These are phyloP conservation scores for Catostomus latipinnis DNA, from an alignment of 2,797 vertebrate species.

Conservation along the genomic window DNA sequence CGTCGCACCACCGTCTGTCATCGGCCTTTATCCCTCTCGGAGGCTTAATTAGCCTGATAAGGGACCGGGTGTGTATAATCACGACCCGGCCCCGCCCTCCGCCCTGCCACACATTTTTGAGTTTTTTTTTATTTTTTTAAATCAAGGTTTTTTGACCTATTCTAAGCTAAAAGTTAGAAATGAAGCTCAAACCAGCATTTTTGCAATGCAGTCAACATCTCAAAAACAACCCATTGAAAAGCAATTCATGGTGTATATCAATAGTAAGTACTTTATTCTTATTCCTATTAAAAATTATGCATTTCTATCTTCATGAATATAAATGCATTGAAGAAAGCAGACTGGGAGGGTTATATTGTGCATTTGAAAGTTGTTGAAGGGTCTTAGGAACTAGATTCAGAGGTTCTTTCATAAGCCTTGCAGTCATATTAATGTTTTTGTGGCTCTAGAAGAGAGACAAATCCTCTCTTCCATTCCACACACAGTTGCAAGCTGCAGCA, in stretches of 20 bases:
- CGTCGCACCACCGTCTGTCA: too few species aligned
- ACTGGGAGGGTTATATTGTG: neutral
- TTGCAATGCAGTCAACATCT: neutral
- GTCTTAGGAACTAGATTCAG: constrained; percentile 5
- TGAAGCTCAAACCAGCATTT: neutral
- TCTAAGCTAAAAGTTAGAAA: neutral
- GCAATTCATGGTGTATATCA: constrained; percentile 1
- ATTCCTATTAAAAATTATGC: neutral
- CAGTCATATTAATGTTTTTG: neutral
- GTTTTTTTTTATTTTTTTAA: neutral
- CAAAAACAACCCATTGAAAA: constrained; percentile 5
- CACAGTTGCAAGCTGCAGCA: neutral
- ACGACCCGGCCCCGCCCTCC: too few species aligned
- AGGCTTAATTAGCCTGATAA: too few species aligned
- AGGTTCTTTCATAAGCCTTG: constrained; percentile 2
- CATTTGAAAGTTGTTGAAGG: constrained; percentile 13
- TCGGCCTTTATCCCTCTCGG: too few species aligned
- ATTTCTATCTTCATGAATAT: neutral
- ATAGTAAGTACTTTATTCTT: neutral
- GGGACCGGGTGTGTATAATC: too few species aligned
- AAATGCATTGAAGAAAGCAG: neutral
- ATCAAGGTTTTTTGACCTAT: neutral
- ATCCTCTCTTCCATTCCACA: neutral
- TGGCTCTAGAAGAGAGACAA: neutral
- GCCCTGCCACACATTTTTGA: neutral